Conservation (phyloP, 2,888 invertebrate species). For the Schizaphis graminum region DNA sequence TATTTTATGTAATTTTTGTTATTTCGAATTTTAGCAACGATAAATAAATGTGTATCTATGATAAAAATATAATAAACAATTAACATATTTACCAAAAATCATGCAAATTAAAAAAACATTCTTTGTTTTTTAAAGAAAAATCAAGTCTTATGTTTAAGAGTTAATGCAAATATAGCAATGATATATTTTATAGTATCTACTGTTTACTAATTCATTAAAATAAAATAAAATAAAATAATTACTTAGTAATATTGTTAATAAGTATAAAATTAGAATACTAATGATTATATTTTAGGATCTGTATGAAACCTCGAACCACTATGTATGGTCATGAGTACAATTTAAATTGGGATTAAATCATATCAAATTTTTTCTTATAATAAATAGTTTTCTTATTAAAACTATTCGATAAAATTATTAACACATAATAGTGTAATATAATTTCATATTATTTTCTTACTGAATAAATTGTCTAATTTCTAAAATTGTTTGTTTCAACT, state of each 20-base stretch:
- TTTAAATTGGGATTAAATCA: not conserved
- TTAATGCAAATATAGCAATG: not conserved
- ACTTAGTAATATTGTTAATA: not conserved
- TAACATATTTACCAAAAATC: not conserved
- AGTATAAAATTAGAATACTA: not conserved
- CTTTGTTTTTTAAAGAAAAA: not conserved
- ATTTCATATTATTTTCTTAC: too few species aligned
- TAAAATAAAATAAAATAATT: too few species aligned
- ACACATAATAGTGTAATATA: not conserved
- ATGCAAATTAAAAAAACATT: not conserved
- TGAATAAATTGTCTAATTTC: not conserved
- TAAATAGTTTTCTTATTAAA: not conserved
- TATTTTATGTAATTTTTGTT: not conserved
- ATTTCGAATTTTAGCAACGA: not conserved
- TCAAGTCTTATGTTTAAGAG: not conserved
- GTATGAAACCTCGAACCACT: too few species aligned
- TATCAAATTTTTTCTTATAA: not conserved
- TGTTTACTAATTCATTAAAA: not conserved
- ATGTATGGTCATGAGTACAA: not conserved
- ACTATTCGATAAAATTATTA: not conserved
- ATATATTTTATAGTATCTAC: too few species aligned
- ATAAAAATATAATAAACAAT: not conserved
- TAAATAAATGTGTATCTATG: not conserved
- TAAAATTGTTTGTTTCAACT: not conserved
- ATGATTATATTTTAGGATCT: not conserved